Base-by-base conservation (phyloP, 2,888 invertebrate genomes). In the Sphinx pinastri region DNA sequence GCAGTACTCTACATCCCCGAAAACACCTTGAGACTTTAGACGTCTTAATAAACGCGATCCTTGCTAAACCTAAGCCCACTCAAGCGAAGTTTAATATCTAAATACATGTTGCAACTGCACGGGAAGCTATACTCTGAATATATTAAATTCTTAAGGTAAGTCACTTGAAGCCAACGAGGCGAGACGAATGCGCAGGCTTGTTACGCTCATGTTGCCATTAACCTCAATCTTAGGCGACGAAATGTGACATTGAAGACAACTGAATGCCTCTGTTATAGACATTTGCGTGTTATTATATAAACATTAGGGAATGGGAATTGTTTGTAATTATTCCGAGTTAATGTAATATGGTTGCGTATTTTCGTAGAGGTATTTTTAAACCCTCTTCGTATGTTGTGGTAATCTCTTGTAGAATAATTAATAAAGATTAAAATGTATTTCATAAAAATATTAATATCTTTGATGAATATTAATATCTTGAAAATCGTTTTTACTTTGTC, bases 131-230 rank as follows among this genome's bases (percentile, higher is more conserved):
- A 38, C 25, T 69, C 47, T 66, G 49, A 66, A 63, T 66, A 66
- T 54, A 69, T 80, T 77, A 79, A 79, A 79, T 80, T 76, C 78
- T 72, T 75, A 38, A 71, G 73, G 71, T 72, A 73, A 74, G 78
- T 79, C 73, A 75, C 75, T 72, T 73, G 75, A 72, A 77, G 75
- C 75, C 72, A 74, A 73, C 73, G 76, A 73, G 73, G 70, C 71
- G 74, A 75, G 76, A 79, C 77, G 76, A 74, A 79, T 76, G 72
- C 74, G 75, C 77, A 69, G 73, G 74, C 73, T 75, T 71, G 75
- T 69, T 71, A 72, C 74, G 71, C 55, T 68, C 69, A 68, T 71
- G 49, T 59, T 69, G 73, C 69, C 71, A 75, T 78, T 78, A 75
- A 71, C 75, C 74, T 68, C 70, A 72, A 78, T 75, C 60, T 75